Conservation (phyloP, 2,797 vertebrate species). For the Enteromius viviparus region DNA sequence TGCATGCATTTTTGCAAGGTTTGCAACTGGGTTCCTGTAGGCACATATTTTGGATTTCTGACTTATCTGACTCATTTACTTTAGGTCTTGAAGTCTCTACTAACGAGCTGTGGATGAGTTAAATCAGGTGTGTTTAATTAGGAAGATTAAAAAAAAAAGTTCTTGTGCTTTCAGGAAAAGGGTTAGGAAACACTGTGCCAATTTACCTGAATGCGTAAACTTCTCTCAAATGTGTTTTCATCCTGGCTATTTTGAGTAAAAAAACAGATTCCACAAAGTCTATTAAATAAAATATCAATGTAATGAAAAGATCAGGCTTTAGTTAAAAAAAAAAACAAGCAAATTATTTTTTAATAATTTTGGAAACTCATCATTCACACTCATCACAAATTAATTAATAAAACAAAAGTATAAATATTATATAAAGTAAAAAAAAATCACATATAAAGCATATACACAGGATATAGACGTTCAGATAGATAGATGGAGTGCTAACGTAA, state of each 20-base stretch:
- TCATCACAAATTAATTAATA: no score
- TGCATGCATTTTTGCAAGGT: not conserved
- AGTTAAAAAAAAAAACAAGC: no score
- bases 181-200: not conserved
- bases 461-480: no score
- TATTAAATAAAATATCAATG: not conserved
- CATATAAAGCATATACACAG: no score
- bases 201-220: not conserved
- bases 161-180: no score
- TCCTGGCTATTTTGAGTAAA: not conserved
- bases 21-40: not conserved
- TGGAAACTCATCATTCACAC: no score
- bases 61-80: not conserved
- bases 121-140: slow-evolving; percentile 11
- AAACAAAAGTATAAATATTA: no score
- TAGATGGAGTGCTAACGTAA: not conserved
- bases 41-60: not conserved
- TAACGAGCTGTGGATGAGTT: slow-evolving; percentile 11
- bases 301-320: no score
- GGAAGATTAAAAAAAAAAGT: not conserved
- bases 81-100: not conserved
- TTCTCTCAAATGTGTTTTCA: not conserved
- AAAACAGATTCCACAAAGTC: not conserved
- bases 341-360: no score
- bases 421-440: no score